Conservation (phyloP, 2,888 invertebrate genomes). For the Acronicta aceris region DNA sequence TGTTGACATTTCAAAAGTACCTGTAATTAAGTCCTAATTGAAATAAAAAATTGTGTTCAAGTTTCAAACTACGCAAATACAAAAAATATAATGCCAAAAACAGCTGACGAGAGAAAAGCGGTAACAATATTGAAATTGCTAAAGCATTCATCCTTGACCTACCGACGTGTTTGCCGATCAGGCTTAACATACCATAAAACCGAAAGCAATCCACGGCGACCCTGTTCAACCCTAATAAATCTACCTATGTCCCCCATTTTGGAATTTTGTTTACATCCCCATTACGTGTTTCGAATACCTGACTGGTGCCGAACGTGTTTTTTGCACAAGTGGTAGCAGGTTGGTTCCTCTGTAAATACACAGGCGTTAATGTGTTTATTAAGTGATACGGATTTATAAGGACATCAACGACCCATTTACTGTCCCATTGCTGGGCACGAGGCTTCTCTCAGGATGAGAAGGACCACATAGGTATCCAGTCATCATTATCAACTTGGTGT, state of each 20-base stretch:
- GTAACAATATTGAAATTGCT: constrained; percentile 45
- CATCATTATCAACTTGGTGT: no score
- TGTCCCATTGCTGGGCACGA: no score
- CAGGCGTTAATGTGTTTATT: constrained; percentile 16
- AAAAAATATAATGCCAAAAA: constrained; percentile 9
- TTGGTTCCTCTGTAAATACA: not conserved
- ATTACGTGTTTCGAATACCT: constrained; percentile 54
- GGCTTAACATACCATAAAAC: constrained; percentile 53
- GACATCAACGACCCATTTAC: no score
- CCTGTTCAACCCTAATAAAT: constrained; percentile 58
- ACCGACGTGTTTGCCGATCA: constrained; percentile 50
- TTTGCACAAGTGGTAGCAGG: constrained; percentile 18
- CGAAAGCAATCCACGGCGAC: constrained; percentile 45
- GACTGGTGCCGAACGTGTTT: constrained; percentile 21
- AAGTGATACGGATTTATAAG: not conserved
- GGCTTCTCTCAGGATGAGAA: no score
- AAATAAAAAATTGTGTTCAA: no score
- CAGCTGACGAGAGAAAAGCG: constrained; percentile 21
- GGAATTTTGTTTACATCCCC: constrained; percentile 56
- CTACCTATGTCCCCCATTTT: constrained; percentile 57
- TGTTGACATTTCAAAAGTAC: no score
- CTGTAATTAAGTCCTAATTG: no score
- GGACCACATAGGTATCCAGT: no score
- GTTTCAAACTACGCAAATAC: not conserved
- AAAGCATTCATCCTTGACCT: constrained; percentile 46